Conservation (phyloP, 2,113 vertebrate species). For the Falcunculus frontatus region DNA sequence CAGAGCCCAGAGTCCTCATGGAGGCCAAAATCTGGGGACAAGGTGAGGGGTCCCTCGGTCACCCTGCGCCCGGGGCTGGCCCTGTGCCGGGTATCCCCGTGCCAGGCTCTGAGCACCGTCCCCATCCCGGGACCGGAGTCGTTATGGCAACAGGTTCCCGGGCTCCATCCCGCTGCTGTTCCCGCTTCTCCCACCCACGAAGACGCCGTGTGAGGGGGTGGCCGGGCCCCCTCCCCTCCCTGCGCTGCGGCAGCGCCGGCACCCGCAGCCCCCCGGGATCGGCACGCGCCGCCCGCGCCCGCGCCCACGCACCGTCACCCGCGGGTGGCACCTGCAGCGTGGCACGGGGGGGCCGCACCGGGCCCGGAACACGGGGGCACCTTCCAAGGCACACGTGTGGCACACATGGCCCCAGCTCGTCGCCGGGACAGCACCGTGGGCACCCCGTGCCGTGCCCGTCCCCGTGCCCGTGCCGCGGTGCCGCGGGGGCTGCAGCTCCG, state of each 20-base stretch:
- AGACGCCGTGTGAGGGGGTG: conserved; percentile 21
- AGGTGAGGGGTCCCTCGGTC: background rate
- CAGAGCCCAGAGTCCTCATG: accelerated
- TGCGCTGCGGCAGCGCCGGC: conserved; percentile 14
- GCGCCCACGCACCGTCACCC: background rate
- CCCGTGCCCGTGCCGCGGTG: background rate
- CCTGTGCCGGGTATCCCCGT: accelerated
- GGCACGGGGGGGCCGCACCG: background rate
- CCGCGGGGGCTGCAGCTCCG: conserved; percentile 36
- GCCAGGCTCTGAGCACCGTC: background rate
- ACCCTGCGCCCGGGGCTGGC: accelerated
- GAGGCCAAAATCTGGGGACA: background rate
- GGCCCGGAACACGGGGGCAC: background rate
- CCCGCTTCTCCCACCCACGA: background rate
- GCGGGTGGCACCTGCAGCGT: background rate
- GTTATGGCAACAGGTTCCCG: conserved; percentile 61
- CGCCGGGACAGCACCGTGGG: background rate
- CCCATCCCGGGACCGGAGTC: background rate
- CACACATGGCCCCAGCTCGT: background rate
- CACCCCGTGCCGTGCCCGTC: background rate
- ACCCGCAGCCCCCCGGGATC: conserved; percentile 35
- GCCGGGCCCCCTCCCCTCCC: conserved; percentile 14
- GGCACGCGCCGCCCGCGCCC: background rate
- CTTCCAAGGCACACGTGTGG: background rate
- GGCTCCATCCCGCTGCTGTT: conserved; percentile 22